Conservation (phyloP, 2,888 invertebrate genomes). For the Abrostola triplasia region DNA sequence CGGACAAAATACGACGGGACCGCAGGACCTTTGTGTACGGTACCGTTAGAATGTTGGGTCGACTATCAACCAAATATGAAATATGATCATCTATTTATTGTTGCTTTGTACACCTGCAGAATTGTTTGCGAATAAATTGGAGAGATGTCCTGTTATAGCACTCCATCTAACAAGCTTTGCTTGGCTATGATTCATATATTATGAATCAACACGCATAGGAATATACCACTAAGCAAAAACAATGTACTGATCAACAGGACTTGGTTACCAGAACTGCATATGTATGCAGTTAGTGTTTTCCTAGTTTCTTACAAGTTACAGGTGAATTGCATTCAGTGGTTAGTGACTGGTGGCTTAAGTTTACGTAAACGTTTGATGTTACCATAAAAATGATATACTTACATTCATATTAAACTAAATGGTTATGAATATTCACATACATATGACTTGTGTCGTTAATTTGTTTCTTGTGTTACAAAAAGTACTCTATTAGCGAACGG, state of each 20-base stretch:
- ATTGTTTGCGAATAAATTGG: slow-evolving; percentile 48
- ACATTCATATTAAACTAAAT: background rate
- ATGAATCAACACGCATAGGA: slow-evolving; percentile 53
- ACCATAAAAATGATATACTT: slow-evolving; percentile 24
- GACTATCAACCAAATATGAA: slow-evolving; percentile 70
- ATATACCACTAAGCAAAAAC: slow-evolving; percentile 53
- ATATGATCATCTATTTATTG: slow-evolving; percentile 66
- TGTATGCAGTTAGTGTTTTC: slow-evolving; percentile 42
- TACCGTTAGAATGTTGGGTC: slow-evolving; percentile 80
- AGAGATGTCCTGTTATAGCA: slow-evolving; percentile 42
- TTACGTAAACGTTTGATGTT: slow-evolving; percentile 18
- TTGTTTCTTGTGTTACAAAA: too few relatives aligned
- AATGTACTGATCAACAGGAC: slow-evolving; percentile 42
- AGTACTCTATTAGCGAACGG: too few relatives aligned
- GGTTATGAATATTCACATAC: too few relatives aligned
- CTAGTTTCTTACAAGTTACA: slow-evolving; percentile 37
- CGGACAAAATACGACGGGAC: slow-evolving; percentile 66
- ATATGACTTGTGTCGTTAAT: too few relatives aligned
- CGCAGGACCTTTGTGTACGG: slow-evolving; percentile 71
- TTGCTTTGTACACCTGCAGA: slow-evolving; percentile 59
- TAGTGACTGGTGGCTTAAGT: slow-evolving; percentile 6
- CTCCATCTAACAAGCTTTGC: slow-evolving; percentile 27
- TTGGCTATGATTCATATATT: slow-evolving; percentile 51
- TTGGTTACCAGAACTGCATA: slow-evolving; percentile 44
- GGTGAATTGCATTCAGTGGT: slow-evolving; percentile 27